phyloP scores from a whole-genome alignment of 2,113 vertebrate species.

The Archocentrus centrarchus region DNA sequence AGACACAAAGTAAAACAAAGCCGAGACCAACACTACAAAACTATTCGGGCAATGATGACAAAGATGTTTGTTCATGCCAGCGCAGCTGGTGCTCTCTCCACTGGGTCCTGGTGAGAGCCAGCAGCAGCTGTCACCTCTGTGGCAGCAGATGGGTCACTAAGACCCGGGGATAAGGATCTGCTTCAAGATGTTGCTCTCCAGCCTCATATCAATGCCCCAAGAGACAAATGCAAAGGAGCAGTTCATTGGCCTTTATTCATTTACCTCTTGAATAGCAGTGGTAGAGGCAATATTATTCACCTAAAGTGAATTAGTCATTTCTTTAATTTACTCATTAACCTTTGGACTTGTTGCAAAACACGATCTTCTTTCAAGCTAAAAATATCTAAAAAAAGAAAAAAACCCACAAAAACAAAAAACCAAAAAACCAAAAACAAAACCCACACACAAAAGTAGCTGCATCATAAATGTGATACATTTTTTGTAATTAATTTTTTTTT shows the following conservation, averaged over 20 bases:
- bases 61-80: slow-evolving; percentile 26
- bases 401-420: too few relatives aligned
- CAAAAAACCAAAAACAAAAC: too few relatives aligned
- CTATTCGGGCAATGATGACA: slow-evolving; percentile 14
- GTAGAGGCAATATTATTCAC: neutral
- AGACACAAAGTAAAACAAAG: neutral
- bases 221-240: slow-evolving; percentile 2
- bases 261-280: neutral
- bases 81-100: slow-evolving; percentile 21
- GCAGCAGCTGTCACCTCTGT: slow-evolving; percentile 47
- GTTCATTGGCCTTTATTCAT: slow-evolving; percentile 4
- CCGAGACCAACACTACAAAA: neutral
- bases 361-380: slow-evolving; percentile 5
- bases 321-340: neutral
- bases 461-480: neutral
- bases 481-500: too few relatives aligned
- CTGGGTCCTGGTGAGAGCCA: slow-evolving; percentile 30
- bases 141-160: slow-evolving; percentile 30
- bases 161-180: slow-evolving; percentile 17
- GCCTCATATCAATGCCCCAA: neutral
- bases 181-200: slow-evolving; percentile 1
- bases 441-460: neutral
- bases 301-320: neutral
- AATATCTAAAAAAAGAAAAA: neutral
- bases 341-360: neutral